Evolutionary conservation across 2,797 vertebrate species (phyloP).

Genomic region (Psittacula echo): DNA sequence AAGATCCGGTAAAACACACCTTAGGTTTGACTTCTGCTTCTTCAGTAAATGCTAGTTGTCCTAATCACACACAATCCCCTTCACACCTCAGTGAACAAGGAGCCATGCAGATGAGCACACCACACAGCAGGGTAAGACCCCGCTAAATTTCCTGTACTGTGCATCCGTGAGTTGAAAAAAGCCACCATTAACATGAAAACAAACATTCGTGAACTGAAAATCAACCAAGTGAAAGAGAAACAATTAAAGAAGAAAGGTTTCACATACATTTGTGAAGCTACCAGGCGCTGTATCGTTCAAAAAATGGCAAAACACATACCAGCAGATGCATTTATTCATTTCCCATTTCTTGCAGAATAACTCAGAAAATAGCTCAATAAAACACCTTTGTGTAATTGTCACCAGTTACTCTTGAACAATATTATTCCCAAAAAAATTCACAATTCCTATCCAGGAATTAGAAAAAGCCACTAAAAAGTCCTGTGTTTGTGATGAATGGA

Average conservation of each 20-base stretch:
- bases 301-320: background rate
- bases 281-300: background rate
- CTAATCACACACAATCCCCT: background rate
- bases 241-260: background rate
- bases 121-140: background rate
- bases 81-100: background rate
- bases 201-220: background rate
- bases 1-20: background rate
- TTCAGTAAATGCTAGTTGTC: background rate
- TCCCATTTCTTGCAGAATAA: background rate
- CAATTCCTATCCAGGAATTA: constrained; percentile 41
- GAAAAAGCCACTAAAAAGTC: constrained; percentile 25
- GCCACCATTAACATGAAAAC: background rate
- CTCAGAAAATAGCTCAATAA: constrained; percentile 31
- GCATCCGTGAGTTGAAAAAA: background rate
- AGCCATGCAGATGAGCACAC: background rate
- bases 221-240: background rate
- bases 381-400: constrained; percentile 23
- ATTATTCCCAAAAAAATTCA: constrained; percentile 25
- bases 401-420: background rate
- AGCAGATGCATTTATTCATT: background rate
- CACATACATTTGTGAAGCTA: background rate
- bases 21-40: background rate
- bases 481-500: constrained; percentile 32
- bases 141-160: background rate